These are phyloP conservation scores for Siniperca obscura DNA, from an alignment of 2,797 vertebrate genomes.

Conservation along the genomic window DNA sequence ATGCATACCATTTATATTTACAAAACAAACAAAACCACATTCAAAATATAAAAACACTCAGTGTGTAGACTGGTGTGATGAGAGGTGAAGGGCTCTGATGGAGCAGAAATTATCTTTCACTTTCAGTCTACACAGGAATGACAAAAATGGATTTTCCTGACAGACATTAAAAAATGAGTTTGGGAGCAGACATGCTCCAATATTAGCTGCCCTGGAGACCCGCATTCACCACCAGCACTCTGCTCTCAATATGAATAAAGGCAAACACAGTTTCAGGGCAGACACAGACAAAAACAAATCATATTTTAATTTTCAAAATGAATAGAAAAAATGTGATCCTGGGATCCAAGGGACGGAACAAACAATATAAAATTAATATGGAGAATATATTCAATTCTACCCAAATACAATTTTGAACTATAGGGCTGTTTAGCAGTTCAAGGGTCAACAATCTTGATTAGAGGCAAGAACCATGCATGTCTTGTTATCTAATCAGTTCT, in stretches of 20 bases:
- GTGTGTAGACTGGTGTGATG: conserved; percentile 17
- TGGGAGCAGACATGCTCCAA: conserved; percentile 35
- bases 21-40: conserved; percentile 17
- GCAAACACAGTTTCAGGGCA: conserved; percentile 20
- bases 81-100: conserved; percentile 40
- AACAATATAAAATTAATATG: too few relatives aligned
- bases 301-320: not conserved
- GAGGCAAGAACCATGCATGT: not conserved
- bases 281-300: conserved; percentile 12
- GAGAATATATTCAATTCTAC: not conserved
- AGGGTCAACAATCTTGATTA: not conserved
- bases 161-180: conserved; percentile 35
- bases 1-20: conserved; percentile 34
- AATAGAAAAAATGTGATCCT: not conserved
- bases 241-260: conserved; percentile 36
- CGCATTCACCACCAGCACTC: conserved; percentile 16
- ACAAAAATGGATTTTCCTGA: conserved; percentile 17
- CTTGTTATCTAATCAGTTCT: not conserved
- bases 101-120: conserved; percentile 51
- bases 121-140: conserved; percentile 1
- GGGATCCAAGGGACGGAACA: not conserved
- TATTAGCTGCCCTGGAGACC: conserved; percentile 53
- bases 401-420: not conserved
- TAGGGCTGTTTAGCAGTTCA: not conserved
- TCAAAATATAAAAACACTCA: not conserved